Percentiles rank a stretch among this genome's conserved stretches.
Evolutionary conservation across 2,797 vertebrate species (phyloP).

Genomic region (Sciaenops ocellatus): DNA sequence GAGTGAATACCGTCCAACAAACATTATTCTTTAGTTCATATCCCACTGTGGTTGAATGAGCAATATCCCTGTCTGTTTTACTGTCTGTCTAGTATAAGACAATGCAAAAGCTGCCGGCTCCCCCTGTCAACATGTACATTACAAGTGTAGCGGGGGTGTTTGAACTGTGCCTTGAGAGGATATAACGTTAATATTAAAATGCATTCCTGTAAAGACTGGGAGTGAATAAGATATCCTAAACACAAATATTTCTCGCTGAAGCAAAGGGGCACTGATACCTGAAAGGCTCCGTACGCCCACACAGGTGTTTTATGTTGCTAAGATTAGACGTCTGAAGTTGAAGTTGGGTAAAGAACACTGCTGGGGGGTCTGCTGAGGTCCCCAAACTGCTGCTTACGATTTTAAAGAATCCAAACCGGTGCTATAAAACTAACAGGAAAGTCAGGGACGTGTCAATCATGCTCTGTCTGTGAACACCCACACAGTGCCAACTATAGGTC

Average conservation of each 20-base stretch:
- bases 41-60: slow-evolving; percentile 15
- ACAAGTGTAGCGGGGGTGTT: slow-evolving; percentile 44
- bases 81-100: slow-evolving; percentile 11
- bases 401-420: slow-evolving; percentile 15
- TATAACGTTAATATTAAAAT: slow-evolving; percentile 50
- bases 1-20: slow-evolving; percentile 1
- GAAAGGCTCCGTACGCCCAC: slow-evolving; percentile 18
- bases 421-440: slow-evolving; percentile 12
- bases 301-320: slow-evolving; percentile 14
- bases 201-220: not conserved
- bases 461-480: not conserved
- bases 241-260: slow-evolving; percentile 14
- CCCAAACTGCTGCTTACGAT: slow-evolving; percentile 13
- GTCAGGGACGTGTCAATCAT: slow-evolving; percentile 29
- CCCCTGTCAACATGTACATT: slow-evolving; percentile 37
- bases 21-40: not conserved
- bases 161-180: slow-evolving; percentile 47
- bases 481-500: not conserved
- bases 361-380: slow-evolving; percentile 5
- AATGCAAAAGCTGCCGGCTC: slow-evolving; percentile 8
- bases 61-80: slow-evolving; percentile 29
- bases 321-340: slow-evolving; percentile 2
- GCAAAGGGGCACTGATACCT: not conserved
- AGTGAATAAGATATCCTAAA: slow-evolving; percentile 5
- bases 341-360: not conserved